Base-by-base conservation (phyloP, 2,797 vertebrate species). In the Darevskia nairensis region DNA sequence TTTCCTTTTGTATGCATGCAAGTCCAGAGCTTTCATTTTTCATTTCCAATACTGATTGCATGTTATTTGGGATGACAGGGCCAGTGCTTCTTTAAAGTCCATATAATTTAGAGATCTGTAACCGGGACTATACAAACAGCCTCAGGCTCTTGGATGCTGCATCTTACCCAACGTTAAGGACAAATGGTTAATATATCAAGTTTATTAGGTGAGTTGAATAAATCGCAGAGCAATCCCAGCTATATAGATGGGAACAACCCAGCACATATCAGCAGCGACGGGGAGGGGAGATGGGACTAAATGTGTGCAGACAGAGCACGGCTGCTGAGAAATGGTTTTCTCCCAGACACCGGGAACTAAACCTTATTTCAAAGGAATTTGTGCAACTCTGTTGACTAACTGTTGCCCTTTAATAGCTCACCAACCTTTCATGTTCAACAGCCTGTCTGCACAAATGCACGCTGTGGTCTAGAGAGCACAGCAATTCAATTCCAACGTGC, bases 101-200 rank as follows among this genome's bases (percentile, higher is more conserved):
- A 81, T 61, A 68, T 89, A 86, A 89, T 82, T 89, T 89, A 89
- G 84, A 69, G 78, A 86, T 85, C 27, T 32, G 41, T 81, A 89
- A 76, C 59, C 41, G 39, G 71, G 71, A 68, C 88, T 89, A 69
- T 76, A 85, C 84, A 86, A 89, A 89, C 77, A 79, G 82, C 77
- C 61, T 25, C 46, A 19, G 72, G 46, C 59, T 69, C 71, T 50
- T 32, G 78, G 55, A n/a, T 79, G 50, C n/a, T 68, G 10, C 83
- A 76, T 86, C 84, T 76, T 69, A 35, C 21, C 83, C 44, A 68
- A 10, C 85, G 78, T 76, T 81, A 86, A 86, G 83, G 78, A 75
- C 61, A 81, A 86, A 82, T 85, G 78, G 83, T 80, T 59, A 89
- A 89, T 81, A 85, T 76, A 89, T 86, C 88, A 89, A 59, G 71